Evolutionary conservation across 2,888 invertebrate genomes (phyloP), one percentile per base, ranked within the genome.

Genomic region (Lochmaea capreae): DNA sequence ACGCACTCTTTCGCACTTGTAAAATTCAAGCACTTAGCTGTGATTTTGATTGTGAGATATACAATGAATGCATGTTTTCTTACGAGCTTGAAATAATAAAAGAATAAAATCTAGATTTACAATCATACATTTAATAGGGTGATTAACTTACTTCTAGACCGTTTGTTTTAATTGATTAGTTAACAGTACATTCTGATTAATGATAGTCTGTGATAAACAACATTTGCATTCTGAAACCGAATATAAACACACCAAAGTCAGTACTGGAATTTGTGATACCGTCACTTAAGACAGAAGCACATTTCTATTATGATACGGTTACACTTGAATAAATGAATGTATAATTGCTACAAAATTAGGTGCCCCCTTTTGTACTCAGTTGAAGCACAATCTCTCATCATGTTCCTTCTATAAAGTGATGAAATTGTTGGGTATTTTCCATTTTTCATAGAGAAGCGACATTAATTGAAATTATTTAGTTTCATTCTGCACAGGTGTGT

Each of bases 21-120:
- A 77, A 80, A 75, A 80, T 77, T 65, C 71, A 81, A 81, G 81
- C 83, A 79, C 77, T 78, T 80, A 73, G 81, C 83, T 83, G 83
- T 83, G 83, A 83, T 83, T 82, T 72, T 46, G 74, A 78, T 76
- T 76, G 73, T 76, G 76, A 76, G 73, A 74, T 71, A 76, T 71
- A 76, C 73, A 76, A 73, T 73, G 65, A 75, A 69, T 72, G 67
- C 75, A 72, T 72, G 69, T 75, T 72, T 72, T 65, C 65, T 57
- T 72, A 70, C 72, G 76, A 76, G 76, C 76, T 73, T 76, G 33
- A 63, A 63, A 76, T 67, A 59, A 26, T 62, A 42, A 39, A 46
- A 43, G 14, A 16, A 58, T 43, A 18, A 42, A 62, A 22, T 61
- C n/a, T 39, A 49, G 62, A 61, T 69, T 33, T 26, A 49, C 16